Evolutionary conservation across 2,888 invertebrate species (phyloP).

Genomic region (Oscheius sp.): DNA sequence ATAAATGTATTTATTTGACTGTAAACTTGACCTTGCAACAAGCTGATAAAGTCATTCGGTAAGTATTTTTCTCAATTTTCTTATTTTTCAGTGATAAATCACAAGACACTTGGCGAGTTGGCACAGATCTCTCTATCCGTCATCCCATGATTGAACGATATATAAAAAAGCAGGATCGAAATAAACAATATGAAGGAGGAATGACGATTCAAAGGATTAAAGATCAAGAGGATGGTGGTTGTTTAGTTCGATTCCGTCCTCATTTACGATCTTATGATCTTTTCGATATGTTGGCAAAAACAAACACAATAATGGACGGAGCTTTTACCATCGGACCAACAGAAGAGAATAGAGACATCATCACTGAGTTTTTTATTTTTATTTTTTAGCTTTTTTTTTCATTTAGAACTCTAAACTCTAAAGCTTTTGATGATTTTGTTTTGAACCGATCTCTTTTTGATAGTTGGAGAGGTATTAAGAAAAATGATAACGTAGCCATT

Average conservation of each 20-base stretch:
- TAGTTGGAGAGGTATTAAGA: constrained; percentile 17
- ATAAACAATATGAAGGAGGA: constrained; percentile 3
- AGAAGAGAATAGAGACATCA: constrained; percentile 2
- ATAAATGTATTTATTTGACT: not conserved
- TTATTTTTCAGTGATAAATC: constrained; percentile 2
- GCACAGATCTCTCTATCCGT: constrained; percentile 9
- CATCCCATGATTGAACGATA: constrained; percentile 3
- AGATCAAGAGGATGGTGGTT: not conserved
- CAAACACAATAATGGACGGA: not conserved
- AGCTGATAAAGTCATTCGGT: not conserved
- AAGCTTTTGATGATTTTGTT: not conserved
- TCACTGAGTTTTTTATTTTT: not conserved
- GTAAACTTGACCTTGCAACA: not conserved
- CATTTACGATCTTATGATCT: constrained; percentile 25
- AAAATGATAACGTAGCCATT: not conserved
- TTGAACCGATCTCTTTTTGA: constrained; percentile 1
- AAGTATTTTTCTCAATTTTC: not conserved
- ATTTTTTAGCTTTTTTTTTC: not conserved
- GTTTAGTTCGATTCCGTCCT: constrained; percentile 2
- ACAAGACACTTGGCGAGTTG: constrained; percentile 21
- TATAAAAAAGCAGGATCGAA: not conserved
- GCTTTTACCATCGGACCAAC: constrained; percentile 2
- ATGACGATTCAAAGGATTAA: constrained; percentile 13
- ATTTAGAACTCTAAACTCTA: not conserved
- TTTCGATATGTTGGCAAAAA: constrained; percentile 1